Evolutionary conservation across 2,797 vertebrate genomes (phyloP).

Genomic region (Oceanodroma leucorhoa): DNA sequence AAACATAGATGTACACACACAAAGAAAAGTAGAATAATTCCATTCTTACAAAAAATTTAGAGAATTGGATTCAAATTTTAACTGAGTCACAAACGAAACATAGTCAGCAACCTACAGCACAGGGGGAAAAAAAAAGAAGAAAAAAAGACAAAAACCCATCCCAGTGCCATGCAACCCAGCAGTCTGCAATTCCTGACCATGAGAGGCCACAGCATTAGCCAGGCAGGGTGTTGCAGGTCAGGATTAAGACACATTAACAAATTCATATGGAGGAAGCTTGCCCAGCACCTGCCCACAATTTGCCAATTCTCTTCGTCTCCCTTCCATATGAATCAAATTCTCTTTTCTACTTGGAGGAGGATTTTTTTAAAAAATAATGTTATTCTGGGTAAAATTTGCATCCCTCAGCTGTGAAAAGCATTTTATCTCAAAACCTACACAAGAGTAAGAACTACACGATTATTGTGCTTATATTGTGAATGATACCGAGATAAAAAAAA

Average conservation of each 20-base stretch:
- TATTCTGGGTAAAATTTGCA: background rate
- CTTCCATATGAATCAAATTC: background rate
- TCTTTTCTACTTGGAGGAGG: background rate
- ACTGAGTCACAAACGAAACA: conserved; percentile 17
- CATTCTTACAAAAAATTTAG: background rate
- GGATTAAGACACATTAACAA: conserved; percentile 57
- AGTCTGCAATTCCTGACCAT: conserved; percentile 17
- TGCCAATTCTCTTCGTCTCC: background rate
- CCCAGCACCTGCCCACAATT: conserved; percentile 40
- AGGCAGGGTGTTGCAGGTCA: conserved; percentile 39
- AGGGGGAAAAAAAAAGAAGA: background rate
- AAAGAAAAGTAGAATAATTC: background rate
- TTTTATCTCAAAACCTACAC: background rate
- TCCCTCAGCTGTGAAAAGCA: background rate
- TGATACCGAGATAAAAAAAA: background rate
- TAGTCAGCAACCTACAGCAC: background rate
- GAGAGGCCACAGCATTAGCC: conserved; percentile 35
- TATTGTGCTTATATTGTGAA: background rate
- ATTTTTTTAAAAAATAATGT: background rate
- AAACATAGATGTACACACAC: background rate
- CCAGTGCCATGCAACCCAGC: background rate
- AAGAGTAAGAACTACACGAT: background rate
- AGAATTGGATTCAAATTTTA: background rate
- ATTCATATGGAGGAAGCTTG: conserved; percentile 19
- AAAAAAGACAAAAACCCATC: background rate